phyloP scores from a whole-genome alignment of 2,888 invertebrate species.

The Disparrhopalites patrizii region DNA sequence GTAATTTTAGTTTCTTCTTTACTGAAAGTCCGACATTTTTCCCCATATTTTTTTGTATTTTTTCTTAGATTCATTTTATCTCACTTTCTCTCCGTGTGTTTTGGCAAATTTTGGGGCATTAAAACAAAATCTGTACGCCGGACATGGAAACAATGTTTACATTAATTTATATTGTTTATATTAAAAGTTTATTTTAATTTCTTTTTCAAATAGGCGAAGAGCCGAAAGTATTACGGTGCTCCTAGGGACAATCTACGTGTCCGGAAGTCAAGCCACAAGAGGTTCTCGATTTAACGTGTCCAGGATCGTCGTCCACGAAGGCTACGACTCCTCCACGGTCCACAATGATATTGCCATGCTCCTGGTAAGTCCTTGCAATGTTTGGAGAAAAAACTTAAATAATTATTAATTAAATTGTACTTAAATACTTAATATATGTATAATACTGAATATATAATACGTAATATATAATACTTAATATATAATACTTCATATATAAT shows the following conservation, averaged over 20 bases:
- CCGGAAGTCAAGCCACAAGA: constrained; percentile 6
- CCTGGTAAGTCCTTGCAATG: constrained; percentile 8
- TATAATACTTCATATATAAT: too few species aligned
- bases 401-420: too few species aligned
- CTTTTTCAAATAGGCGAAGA: neutral
- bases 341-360: constrained; percentile 35
- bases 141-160: constrained; percentile 7
- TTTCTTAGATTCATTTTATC: too few species aligned
- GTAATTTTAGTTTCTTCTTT: constrained; percentile 32
- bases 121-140: neutral
- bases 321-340: constrained; percentile 31
- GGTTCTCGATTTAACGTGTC: constrained; percentile 19
- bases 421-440: too few species aligned
- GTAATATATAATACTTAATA: too few species aligned
- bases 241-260: constrained; percentile 5
- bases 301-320: constrained; percentile 22
- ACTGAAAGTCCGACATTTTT: too few species aligned
- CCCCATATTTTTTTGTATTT: neutral
- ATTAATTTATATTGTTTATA: constrained; percentile 14
- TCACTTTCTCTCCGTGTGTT: neutral
- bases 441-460: too few species aligned
- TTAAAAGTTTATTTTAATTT: neutral
- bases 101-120: neutral
- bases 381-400: neutral
- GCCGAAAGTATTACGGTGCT: neutral